Base-by-base conservation (phyloP, 2,888 invertebrate species). In the Patella pellucida region DNA sequence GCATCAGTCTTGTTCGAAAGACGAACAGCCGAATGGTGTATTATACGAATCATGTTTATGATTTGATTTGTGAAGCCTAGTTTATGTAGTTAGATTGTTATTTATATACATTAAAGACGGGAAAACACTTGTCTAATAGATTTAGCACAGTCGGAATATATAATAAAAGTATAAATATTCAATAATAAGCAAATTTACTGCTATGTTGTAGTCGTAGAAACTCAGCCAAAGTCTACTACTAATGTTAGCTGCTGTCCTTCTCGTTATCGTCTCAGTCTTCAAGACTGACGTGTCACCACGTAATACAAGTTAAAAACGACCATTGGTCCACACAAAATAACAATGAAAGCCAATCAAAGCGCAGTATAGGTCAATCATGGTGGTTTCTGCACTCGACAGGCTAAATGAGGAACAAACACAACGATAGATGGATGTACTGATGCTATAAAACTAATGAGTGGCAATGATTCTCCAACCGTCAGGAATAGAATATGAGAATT, bases 261-360 rank as follows among this genome's bases (percentile, higher is more conserved):
- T 62, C 23, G 19, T 23, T 15, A 62, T 62, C 62, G 62, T 62
- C 62, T 62, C 62, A 62, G 62, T 62, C 62, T 62, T 62, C 9
- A 41, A 62, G 62, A 62, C 62, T 23, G 62, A 62, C 23, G 62
- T 62, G 14, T 62, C 62, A 23, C 23, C 19, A 62, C 62, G 23
- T 62, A 12, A 23, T 23, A 62, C 19, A 19, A 62, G 23, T 23
- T 62, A 23, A 62, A 41, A 62, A 62, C 14, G 62, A 62, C 62
- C 62, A 19, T 62, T 62, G 62, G 62, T 62, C 62, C 62, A 62
- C 19, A 62, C 62, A 62, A 62, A 62, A 41, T 41, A 62, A 62
- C 62, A 62, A 62, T 62, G 62, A 62, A 62, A 62, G 62, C 62
- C 62, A 62, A 19, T 62, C 62, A 62, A 14, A 62, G 23, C 41